phyloP scores from a whole-genome alignment of 2,113 vertebrate genomes.

The Redunca redunca region DNA sequence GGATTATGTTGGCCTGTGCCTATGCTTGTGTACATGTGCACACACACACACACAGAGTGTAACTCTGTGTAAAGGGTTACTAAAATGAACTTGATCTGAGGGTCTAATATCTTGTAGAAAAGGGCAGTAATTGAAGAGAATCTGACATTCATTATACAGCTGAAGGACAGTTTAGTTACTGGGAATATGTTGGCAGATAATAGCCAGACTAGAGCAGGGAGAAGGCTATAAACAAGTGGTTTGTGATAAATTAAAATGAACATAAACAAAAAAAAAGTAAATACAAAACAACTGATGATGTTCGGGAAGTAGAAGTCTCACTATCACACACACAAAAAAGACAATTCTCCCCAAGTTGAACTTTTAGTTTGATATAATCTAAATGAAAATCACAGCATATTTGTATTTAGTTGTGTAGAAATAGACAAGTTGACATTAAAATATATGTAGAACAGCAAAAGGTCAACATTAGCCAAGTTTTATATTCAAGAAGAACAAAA shows the following conservation, averaged over 20 bases:
- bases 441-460: background rate
- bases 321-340: background rate
- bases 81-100: background rate
- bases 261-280: background rate
- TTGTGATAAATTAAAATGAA: background rate
- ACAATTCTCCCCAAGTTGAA: background rate
- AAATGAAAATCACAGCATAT: background rate
- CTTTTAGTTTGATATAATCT: background rate
- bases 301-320: background rate
- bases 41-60: background rate
- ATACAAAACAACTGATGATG: background rate
- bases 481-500: background rate
- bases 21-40: rapidly evolving
- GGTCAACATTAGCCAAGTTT: background rate
- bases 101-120: background rate
- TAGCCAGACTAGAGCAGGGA: background rate
- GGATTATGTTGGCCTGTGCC: background rate
- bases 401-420: background rate
- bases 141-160: background rate
- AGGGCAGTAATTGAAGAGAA: background rate
- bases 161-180: background rate
- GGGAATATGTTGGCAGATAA: background rate
- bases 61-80: background rate
- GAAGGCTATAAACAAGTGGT: background rate
- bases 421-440: background rate